phyloP scores from a whole-genome alignment of 1,140 invertebrate species.

The Drosophila ercepeae region DNA sequence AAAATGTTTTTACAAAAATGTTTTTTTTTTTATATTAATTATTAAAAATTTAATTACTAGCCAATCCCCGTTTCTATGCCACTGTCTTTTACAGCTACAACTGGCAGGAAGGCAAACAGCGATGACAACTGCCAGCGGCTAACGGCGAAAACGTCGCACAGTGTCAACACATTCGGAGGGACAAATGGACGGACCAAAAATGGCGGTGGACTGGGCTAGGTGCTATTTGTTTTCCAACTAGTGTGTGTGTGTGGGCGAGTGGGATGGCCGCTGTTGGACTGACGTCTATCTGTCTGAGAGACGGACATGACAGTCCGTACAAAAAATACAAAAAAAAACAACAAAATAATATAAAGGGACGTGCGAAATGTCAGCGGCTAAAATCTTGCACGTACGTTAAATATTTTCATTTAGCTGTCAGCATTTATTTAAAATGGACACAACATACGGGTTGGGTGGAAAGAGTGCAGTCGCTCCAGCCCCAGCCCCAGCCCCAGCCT shows the following conservation, averaged over 20 bases:
- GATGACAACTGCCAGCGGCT: slow-evolving; percentile 46
- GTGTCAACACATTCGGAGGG: slow-evolving; percentile 44
- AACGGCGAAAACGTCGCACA: slow-evolving; percentile 33
- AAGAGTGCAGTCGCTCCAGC: too few species aligned
- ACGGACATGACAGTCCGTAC: not conserved
- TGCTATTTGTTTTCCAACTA: not conserved
- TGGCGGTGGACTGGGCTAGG: not conserved
- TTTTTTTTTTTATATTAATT: not conserved
- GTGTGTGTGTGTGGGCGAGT: too few species aligned
- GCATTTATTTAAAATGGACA: slow-evolving; percentile 75
- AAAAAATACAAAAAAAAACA: too few species aligned
- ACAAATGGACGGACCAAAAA: slow-evolving; percentile 10
- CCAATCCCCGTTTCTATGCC: not conserved
- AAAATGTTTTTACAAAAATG: not conserved
- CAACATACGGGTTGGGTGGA: not conserved
- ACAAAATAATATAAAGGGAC: slow-evolving; percentile 2
- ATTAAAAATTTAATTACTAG: not conserved
- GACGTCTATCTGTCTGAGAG: not conserved
- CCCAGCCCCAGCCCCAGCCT: too few species aligned
- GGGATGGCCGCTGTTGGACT: not conserved
- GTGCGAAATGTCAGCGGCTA: slow-evolving; percentile 53
- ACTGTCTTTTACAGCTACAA: not conserved
- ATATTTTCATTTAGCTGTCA: slow-evolving; percentile 79
- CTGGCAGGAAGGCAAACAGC: slow-evolving; percentile 38
- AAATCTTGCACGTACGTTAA: slow-evolving; percentile 66